Percentiles rank a stretch among this genome's conserved stretches.
These are phyloP conservation scores for Orthonyx spaldingii DNA, from an alignment of 2,113 vertebrate species.

Conservation along the genomic window DNA sequence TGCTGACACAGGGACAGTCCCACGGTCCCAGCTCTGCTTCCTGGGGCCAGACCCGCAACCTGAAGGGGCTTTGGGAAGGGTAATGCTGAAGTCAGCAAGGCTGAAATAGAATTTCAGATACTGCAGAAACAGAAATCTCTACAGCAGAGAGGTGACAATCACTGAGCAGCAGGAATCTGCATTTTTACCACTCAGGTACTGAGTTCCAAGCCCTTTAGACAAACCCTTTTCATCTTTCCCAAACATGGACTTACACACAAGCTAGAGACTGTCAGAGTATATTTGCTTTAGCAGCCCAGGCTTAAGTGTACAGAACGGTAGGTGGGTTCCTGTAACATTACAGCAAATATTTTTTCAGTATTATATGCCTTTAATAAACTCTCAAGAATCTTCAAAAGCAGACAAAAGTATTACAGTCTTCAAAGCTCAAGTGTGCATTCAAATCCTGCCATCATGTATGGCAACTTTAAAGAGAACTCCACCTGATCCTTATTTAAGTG, in stretches of 20 bases:
- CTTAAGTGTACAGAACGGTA: neutral
- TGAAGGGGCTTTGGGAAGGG: neutral
- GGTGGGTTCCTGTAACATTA: neutral
- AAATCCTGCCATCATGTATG: neutral
- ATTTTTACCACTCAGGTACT: neutral
- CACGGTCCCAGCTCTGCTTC: neutral
- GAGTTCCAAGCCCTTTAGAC: neutral
- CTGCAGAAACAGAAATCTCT: neutral
- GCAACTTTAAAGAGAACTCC: neutral
- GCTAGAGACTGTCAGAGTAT: neutral
- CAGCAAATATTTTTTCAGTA: neutral
- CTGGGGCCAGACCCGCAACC: neutral
- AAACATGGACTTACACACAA: neutral
- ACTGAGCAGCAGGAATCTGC: neutral
- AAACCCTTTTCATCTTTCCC: neutral
- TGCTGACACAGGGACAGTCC: neutral
- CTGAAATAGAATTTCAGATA: neutral
- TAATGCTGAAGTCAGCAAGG: neutral
- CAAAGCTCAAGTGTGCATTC: neutral
- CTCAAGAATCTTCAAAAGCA: neutral
- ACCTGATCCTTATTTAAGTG: neutral
- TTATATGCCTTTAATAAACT: neutral
- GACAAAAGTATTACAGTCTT: neutral
- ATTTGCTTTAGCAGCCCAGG: neutral
- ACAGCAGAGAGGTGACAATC: neutral